These are phyloP conservation scores for Uloborus diversus DNA, from an alignment of 1,140 invertebrate genomes.

Conservation along the genomic window DNA sequence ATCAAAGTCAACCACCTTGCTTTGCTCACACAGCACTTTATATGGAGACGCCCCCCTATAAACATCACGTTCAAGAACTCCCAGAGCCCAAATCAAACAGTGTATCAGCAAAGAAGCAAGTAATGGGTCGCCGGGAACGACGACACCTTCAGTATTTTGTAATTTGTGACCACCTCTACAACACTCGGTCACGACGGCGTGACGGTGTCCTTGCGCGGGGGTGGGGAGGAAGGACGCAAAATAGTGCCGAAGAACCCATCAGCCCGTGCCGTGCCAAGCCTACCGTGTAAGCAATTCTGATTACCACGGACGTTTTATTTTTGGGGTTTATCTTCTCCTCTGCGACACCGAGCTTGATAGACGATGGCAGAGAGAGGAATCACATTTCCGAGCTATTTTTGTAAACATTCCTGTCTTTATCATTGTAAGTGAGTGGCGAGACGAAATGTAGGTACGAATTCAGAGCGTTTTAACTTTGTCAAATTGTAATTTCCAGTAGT, in stretches of 20 bases:
- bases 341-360: not conserved
- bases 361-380: not conserved
- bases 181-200: conserved; percentile 22
- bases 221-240: not conserved
- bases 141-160: conserved; percentile 39
- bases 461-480: too few relatives aligned
- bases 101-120: not conserved
- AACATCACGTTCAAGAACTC: not conserved
- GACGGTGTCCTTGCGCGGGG: conserved; percentile 18
- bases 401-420: too few relatives aligned
- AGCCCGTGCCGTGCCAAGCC: conserved; percentile 15
- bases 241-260: conserved; percentile 9
- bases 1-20: not conserved
- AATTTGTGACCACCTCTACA: conserved; percentile 20
- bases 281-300: conserved; percentile 30
- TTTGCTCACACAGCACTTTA: not conserved
- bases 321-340: not conserved
- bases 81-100: conserved; percentile 6
- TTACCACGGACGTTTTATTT: not conserved
- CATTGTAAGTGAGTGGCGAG: too few relatives aligned
- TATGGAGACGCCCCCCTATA: not conserved
- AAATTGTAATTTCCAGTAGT: too few relatives aligned
- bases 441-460: too few relatives aligned
- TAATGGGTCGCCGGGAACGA: conserved; percentile 42
- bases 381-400: too few relatives aligned